phyloP scores from a whole-genome alignment of 2,113 vertebrate species.

The Pungitius pungitius region DNA sequence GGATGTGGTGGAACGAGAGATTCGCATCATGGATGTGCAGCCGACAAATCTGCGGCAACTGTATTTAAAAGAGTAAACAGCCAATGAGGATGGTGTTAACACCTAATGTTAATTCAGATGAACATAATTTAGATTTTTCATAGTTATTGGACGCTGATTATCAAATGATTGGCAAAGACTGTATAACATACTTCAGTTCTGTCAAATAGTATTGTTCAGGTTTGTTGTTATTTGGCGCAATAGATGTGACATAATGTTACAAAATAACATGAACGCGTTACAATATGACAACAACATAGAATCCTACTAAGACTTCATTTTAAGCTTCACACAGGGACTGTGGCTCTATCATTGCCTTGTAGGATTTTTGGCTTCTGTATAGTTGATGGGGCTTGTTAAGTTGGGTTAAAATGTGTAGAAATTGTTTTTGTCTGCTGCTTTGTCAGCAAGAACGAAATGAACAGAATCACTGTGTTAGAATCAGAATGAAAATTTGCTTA shows the following conservation, averaged over 20 bases:
- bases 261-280: neutral
- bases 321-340: neutral
- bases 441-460: neutral
- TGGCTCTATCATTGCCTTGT: neutral
- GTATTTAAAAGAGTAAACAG: too few relatives aligned
- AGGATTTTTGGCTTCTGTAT: too few relatives aligned
- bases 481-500: too few relatives aligned
- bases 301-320: neutral
- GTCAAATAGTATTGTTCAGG: neutral
- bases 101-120: too few relatives aligned
- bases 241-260: neutral
- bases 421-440: neutral
- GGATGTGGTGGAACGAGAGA: too few relatives aligned
- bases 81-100: neutral
- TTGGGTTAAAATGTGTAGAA: neutral
- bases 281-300: neutral
- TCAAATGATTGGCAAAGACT: neutral
- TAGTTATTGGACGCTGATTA: neutral
- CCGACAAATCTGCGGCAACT: too few relatives aligned
- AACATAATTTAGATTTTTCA: neutral
- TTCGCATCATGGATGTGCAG: too few relatives aligned
- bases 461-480: neutral
- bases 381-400: neutral
- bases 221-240: neutral
- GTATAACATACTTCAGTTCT: neutral